Evolutionary conservation across 2,888 invertebrate species (phyloP).

Genomic region (Tethea ocularis): DNA sequence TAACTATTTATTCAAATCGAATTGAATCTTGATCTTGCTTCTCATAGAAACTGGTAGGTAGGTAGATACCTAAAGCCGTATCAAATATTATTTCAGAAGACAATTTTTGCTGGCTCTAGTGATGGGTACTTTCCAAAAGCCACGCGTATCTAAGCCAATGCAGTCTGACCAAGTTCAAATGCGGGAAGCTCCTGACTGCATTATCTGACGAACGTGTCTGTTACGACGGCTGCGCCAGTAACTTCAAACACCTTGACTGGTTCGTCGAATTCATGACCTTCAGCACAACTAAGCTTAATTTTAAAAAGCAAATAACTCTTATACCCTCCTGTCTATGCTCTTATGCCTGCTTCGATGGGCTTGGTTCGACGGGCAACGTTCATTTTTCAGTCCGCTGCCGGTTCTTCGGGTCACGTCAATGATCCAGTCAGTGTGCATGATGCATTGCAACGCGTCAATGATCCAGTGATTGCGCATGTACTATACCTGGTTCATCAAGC

Average conservation of each 20-base stretch:
- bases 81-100: background rate
- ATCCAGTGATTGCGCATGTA: background rate
- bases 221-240: background rate
- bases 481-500: background rate
- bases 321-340: background rate
- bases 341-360: background rate
- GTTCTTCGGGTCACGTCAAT: slow-evolving; percentile 2
- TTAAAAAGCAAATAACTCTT: background rate
- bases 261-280: background rate
- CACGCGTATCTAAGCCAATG: too few species aligned
- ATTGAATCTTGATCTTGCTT: too few species aligned
- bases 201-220: background rate
- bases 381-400: background rate
- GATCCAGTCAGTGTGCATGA: background rate
- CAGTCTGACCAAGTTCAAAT: too few species aligned
- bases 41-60: background rate
- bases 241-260: background rate
- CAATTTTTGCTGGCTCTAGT: background rate
- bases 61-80: background rate
- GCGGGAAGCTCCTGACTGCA: too few species aligned
- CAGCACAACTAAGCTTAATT: background rate
- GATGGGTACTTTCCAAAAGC: background rate
- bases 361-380: background rate
- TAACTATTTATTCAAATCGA: too few species aligned
- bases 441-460: background rate